A percentile compares a stretch with the other conserved stretches of the same genome.
These are phyloP conservation scores for Butastur rufipennis DNA, from an alignment of 2,113 vertebrate genomes.

Conservation along the genomic window DNA sequence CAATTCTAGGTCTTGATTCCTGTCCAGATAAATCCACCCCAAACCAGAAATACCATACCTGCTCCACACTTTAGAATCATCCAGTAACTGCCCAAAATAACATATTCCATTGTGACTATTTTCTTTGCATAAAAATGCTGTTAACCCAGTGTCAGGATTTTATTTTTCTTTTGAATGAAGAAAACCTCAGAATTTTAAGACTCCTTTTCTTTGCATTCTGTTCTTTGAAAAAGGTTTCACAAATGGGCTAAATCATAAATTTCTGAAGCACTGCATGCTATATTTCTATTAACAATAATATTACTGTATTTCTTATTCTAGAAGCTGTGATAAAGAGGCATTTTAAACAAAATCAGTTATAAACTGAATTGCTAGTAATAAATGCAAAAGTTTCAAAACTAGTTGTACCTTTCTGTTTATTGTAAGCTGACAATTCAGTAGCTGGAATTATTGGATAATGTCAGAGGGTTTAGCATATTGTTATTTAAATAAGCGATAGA, in stretches of 20 bases:
- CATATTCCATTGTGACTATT: neutral
- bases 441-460: neutral
- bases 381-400: neutral
- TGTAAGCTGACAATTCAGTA: neutral
- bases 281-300: neutral
- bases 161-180: neutral
- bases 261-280: neutral
- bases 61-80: neutral
- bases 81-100: neutral
- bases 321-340: neutral
- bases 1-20: neutral
- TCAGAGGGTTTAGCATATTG: neutral
- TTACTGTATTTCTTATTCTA: neutral
- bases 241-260: neutral
- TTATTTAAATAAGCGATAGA: neutral
- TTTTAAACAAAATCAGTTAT: neutral
- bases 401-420: neutral
- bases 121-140: neutral
- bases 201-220: neutral
- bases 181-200: neutral
- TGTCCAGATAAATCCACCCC: neutral
- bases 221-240: neutral
- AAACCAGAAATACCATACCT: neutral
- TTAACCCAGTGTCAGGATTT: neutral
- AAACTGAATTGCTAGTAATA: neutral